Conservation (phyloP, 2,113 vertebrate species). For the Leptosomus discolor region DNA sequence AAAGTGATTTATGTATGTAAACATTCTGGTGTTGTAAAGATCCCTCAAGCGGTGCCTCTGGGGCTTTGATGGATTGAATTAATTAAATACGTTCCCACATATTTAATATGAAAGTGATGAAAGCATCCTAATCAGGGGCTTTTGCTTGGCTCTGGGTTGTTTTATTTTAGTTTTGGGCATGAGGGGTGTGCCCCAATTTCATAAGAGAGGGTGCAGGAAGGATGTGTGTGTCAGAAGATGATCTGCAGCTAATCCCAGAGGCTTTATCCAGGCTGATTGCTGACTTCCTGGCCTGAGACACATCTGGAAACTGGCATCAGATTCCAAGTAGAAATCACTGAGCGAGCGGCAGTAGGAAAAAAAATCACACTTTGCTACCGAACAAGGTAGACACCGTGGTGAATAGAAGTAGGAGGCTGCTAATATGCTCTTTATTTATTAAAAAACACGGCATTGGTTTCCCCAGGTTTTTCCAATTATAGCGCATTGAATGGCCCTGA, state of each 20-base stretch:
- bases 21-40: not conserved
- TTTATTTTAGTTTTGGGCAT: conserved; percentile 13
- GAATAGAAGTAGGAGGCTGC: conserved; percentile 47
- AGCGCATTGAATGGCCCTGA: conserved; percentile 81
- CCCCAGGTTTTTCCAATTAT: conserved; percentile 85
- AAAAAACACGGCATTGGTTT: conserved; percentile 62
- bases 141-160: not conserved
- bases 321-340: conserved; percentile 35
- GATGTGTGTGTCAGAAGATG: conserved; percentile 54
- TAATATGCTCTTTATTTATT: conserved; percentile 58
- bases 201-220: conserved; percentile 52
- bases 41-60: not conserved
- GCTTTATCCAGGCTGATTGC: conserved; percentile 77
- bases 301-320: conserved; percentile 46
- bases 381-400: conserved; percentile 19
- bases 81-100: not conserved
- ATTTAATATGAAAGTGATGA: not conserved
- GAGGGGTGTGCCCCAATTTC: conserved; percentile 29
- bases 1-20: not conserved
- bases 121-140: not conserved
- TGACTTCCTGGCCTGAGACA: conserved; percentile 75
- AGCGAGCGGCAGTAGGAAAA: not conserved
- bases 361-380: conserved; percentile 39
- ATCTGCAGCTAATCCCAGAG: conserved; percentile 35
- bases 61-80: not conserved